These are phyloP conservation scores for Quadriops clusia DNA, from an alignment of 2,888 invertebrate genomes.

Conservation along the genomic window DNA sequence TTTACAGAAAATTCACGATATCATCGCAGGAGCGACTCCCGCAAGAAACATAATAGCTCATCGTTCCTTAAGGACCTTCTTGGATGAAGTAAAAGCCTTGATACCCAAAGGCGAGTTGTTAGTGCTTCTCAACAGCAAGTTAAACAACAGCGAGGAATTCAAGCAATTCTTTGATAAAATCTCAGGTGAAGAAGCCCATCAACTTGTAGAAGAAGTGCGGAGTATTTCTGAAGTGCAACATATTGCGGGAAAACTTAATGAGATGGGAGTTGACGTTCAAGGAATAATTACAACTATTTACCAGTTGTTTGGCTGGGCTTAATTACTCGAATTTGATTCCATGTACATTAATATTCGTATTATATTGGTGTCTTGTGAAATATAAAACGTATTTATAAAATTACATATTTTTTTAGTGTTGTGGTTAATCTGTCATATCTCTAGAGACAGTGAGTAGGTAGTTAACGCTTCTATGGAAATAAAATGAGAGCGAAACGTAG, in stretches of 20 bases:
- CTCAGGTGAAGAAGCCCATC: constrained; percentile 16
- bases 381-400: no score
- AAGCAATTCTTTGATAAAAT: constrained; percentile 20
- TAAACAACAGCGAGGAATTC: constrained; percentile 19
- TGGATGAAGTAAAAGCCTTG: constrained; percentile 19
- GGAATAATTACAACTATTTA: constrained; percentile 15
- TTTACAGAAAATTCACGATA: constrained; percentile 11
- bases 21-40: constrained; percentile 12
- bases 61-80: constrained; percentile 11
- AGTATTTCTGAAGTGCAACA: constrained; percentile 18
- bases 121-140: constrained; percentile 15
- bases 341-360: no score
- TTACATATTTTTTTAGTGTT: no score
- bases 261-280: constrained; percentile 20
- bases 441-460: no score
- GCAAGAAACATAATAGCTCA: not conserved
- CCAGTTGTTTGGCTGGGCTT: constrained; percentile 21
- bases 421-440: no score
- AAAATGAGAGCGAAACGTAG: no score
- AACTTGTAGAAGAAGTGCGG: constrained; percentile 20
- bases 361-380: no score
- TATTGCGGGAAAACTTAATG: constrained; percentile 15
- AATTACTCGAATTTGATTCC: no score
- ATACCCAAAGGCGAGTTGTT: constrained; percentile 18
- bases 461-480: no score